Evolutionary conservation across 2,888 invertebrate genomes (phyloP).

Genomic region (Piscicola geometra): DNA sequence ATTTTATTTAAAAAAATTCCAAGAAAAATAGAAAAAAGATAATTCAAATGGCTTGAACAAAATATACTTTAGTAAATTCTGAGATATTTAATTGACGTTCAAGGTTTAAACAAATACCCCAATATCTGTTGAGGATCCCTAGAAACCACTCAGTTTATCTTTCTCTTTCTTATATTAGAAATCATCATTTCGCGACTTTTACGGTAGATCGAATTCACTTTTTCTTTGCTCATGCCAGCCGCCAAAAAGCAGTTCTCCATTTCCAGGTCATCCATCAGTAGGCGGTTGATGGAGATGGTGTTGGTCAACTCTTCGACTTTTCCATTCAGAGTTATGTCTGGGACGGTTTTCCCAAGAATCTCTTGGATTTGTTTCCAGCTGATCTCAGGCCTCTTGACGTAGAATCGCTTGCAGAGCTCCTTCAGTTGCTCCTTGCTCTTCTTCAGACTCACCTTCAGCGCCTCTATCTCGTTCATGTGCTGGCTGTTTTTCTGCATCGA

Average conservation of each 20-base stretch:
- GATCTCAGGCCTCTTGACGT: conserved; percentile 24
- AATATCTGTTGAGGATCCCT: too few relatives aligned
- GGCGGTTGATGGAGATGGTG: conserved; percentile 22
- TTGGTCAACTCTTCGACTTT: conserved; percentile 26
- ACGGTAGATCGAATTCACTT: conserved; percentile 1
- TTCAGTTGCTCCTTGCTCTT: conserved; percentile 28
- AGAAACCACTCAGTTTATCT: too few relatives aligned
- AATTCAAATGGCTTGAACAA: too few relatives aligned
- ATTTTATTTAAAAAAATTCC: too few relatives aligned
- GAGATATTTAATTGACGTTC: too few relatives aligned
- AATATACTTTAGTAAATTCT: too few relatives aligned
- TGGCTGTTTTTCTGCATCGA: conserved; percentile 31
- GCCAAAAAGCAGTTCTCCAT: conserved; percentile 28
- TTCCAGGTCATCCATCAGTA: conserved; percentile 20
- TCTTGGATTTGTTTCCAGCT: conserved; percentile 32
- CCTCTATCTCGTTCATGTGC: conserved; percentile 31
- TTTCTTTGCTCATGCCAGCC: neutral
- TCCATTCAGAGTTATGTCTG: conserved; percentile 7
- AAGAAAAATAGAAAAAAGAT: too few relatives aligned
- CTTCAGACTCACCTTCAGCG: conserved; percentile 26
- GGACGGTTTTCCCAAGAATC: conserved; percentile 15
- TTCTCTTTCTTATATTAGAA: too few relatives aligned
- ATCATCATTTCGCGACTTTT: conserved; percentile 1
- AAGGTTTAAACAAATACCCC: too few relatives aligned
- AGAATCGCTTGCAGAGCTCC: conserved; percentile 17